A percentile compares a stretch with the other conserved stretches of the same genome.
Evolutionary conservation across 2,888 invertebrate species (phyloP).

Genomic region (Lymantria dispar): DNA sequence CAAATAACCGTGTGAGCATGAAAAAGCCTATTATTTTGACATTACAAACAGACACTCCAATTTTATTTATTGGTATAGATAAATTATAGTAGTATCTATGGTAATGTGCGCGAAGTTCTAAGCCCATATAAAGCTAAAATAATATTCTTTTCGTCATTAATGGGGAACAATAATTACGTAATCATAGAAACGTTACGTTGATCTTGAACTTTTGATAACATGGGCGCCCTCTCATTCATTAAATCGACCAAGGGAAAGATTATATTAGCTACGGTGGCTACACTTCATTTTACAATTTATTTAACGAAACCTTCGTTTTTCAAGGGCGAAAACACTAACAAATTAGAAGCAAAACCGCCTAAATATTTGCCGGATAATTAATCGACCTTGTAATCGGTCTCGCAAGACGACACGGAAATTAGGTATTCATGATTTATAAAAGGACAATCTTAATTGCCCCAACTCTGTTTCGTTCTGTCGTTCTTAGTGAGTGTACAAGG

Average conservation of each 20-base stretch:
- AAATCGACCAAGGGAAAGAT: constrained; percentile 69
- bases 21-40: too few species aligned
- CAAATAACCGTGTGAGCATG: too few species aligned
- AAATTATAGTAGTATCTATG: too few species aligned
- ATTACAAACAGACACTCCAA: too few species aligned
- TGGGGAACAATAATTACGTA: neutral
- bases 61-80: too few species aligned
- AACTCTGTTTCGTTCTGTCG: constrained; percentile 36
- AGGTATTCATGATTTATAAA: constrained; percentile 57
- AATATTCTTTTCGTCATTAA: neutral
- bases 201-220: constrained; percentile 36
- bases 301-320: constrained; percentile 72
- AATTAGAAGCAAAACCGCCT: constrained; percentile 47
- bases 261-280: constrained; percentile 64
- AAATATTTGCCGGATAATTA: constrained; percentile 67
- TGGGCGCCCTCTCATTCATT: constrained; percentile 63
- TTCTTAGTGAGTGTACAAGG: constrained; percentile 28
- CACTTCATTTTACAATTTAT: constrained; percentile 65
- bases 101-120: too few species aligned
- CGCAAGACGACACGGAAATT: constrained; percentile 26
- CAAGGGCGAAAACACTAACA: constrained; percentile 49
- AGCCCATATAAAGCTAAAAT: too few species aligned
- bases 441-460: constrained; percentile 26
- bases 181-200: neutral
- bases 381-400: constrained; percentile 39